A percentile compares a stretch with the other conserved stretches of the same genome.
phyloP scores from a whole-genome alignment of 2,888 invertebrate genomes.

The Invenusta paracnida region DNA sequence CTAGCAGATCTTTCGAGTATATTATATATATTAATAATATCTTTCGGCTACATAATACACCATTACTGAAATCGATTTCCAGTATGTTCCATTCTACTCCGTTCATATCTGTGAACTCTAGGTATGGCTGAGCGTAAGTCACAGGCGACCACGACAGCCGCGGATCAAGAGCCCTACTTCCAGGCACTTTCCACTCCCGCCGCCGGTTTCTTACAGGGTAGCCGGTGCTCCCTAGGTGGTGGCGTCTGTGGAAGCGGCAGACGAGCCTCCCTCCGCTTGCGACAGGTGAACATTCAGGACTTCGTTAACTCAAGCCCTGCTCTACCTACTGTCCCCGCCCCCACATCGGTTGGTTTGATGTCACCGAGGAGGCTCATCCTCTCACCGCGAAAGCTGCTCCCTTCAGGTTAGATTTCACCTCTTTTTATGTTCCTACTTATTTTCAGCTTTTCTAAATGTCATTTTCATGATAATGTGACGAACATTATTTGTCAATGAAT shows the following conservation, averaged over 20 bases:
- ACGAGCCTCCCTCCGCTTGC: not conserved
- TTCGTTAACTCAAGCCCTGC: not conserved
- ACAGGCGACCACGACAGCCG: not conserved
- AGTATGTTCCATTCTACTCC: no score
- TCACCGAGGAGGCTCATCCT: not conserved
- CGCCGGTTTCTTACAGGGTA: no score
- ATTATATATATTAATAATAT: no score
- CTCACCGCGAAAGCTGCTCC: not conserved
- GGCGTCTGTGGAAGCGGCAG: not conserved
- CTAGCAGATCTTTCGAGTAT: no score
- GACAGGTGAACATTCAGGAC: not conserved
- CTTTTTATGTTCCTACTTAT: no score
- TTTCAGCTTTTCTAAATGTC: no score
- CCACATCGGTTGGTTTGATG: not conserved
- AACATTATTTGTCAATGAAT: no score
- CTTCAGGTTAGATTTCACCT: no score
- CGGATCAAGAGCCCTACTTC: not conserved
- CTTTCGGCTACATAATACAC: no score
- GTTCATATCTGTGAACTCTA: no score
- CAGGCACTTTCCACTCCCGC: not conserved
- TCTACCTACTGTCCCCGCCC: not conserved
- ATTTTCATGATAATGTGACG: no score
- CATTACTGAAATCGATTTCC: no score
- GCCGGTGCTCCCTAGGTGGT: not conserved
- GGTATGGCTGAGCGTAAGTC: not conserved